These are phyloP conservation scores for Okapia johnstoni DNA, from an alignment of 2,113 vertebrate genomes.

Conservation along the genomic window DNA sequence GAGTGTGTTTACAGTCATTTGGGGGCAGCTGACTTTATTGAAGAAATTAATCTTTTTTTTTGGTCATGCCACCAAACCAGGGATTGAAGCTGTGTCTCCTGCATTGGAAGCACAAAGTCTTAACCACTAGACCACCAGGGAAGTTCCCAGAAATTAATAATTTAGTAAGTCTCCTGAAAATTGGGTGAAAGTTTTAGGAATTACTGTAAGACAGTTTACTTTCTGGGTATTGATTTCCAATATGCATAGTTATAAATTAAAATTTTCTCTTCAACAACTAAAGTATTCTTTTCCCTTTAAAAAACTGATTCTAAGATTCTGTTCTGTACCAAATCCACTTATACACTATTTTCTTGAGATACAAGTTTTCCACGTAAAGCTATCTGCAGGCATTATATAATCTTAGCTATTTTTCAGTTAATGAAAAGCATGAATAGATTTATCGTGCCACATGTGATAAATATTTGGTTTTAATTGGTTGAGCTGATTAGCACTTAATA, in stretches of 20 bases:
- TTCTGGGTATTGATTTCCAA: background rate
- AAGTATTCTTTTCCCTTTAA: background rate
- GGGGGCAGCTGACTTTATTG: background rate
- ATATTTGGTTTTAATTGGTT: background rate
- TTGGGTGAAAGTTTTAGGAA: background rate
- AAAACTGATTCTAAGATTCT: background rate
- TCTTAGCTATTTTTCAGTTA: accelerated
- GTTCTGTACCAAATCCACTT: background rate
- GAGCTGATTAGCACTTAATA: background rate
- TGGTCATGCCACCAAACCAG: background rate
- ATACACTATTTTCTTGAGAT: background rate
- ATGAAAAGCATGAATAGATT: background rate
- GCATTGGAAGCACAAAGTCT: background rate
- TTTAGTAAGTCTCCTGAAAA: background rate
- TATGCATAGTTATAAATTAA: background rate
- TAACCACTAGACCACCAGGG: background rate
- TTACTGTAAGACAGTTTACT: background rate
- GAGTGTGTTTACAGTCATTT: background rate
- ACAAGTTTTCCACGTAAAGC: accelerated
- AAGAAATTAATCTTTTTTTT: background rate
- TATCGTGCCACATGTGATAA: background rate
- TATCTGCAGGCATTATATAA: accelerated
- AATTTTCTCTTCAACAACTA: background rate
- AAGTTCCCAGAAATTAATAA: background rate
- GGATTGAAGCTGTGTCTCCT: background rate